Evolutionary conservation across 2,113 vertebrate genomes (phyloP).

Genomic region (Centropus unirufus): DNA sequence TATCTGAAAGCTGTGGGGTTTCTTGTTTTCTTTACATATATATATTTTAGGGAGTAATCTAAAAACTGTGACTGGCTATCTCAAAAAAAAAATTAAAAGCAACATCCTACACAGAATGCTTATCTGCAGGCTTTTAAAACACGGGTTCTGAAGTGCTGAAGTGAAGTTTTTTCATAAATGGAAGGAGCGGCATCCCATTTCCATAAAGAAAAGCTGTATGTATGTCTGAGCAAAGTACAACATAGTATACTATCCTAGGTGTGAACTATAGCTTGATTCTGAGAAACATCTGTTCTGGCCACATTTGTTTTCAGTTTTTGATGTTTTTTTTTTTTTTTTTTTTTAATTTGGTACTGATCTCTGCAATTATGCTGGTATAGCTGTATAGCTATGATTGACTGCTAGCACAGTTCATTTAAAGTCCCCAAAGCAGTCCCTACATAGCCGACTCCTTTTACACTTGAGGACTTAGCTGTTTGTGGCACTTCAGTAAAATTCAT

Average conservation of each 20-base stretch:
- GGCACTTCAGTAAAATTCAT: not conserved
- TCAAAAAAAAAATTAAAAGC: not conserved
- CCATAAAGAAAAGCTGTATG: not conserved
- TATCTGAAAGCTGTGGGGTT: not conserved
- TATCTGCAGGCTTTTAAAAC: not conserved
- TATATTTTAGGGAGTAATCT: not conserved
- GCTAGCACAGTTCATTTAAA: not conserved
- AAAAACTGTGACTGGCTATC: not conserved
- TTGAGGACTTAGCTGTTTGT: not conserved
- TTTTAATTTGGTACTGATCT: not conserved
- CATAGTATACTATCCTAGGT: not conserved
- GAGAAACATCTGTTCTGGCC: not conserved
- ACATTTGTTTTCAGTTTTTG: not conserved
- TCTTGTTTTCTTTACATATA: not conserved
- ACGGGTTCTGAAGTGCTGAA: not conserved
- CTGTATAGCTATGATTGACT: not conserved
- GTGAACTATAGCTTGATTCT: not conserved
- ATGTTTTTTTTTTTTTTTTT: too few species aligned
- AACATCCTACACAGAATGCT: not conserved
- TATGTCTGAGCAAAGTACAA: not conserved
- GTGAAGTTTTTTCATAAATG: not conserved
- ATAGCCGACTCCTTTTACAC: not conserved
- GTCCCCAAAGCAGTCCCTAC: not conserved
- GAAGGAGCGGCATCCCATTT: not conserved
- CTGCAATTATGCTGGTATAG: not conserved